Evolutionary conservation across 2,113 vertebrate genomes (phyloP).

Genomic region (Saguinus midas): DNA sequence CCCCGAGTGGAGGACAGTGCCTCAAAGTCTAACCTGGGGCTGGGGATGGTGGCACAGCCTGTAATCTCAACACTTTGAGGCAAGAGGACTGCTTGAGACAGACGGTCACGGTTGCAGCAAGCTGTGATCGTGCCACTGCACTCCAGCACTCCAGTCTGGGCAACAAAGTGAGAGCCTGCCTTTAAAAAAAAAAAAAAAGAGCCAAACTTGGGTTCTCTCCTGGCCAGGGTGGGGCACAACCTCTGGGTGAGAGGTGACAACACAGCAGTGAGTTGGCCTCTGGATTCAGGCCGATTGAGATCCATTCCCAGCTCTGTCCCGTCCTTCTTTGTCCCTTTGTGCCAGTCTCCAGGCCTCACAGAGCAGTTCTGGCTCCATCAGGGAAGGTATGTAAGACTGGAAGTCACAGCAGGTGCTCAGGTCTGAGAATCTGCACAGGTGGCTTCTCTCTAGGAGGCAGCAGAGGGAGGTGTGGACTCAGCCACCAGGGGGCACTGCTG

Average conservation of each 20-base stretch:
- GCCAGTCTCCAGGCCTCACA: neutral
- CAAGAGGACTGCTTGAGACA: no score
- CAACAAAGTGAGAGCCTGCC: no score
- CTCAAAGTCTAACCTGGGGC: neutral
- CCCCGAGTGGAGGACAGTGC: neutral
- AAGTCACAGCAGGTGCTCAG: neutral
- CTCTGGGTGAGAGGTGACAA: neutral
- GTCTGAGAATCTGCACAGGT: neutral
- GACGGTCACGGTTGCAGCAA: no score
- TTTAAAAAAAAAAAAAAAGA: no score
- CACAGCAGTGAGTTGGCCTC: neutral
- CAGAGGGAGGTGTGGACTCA: neutral
- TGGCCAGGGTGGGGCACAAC: neutral
- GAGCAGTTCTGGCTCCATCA: neutral
- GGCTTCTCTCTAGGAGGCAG: neutral
- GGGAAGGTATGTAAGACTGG: neutral
- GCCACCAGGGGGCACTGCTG: constrained; percentile 37
- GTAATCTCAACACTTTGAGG: no score
- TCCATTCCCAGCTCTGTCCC: neutral
- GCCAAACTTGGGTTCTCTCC: neutral
- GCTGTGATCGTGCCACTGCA: no score
- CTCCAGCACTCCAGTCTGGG: no score
- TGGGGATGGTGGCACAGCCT: no score
- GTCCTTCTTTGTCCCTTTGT: neutral
- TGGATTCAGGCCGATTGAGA: neutral